phyloP scores from a whole-genome alignment of 1,140 invertebrate genomes.

The Drosophila funebris region DNA sequence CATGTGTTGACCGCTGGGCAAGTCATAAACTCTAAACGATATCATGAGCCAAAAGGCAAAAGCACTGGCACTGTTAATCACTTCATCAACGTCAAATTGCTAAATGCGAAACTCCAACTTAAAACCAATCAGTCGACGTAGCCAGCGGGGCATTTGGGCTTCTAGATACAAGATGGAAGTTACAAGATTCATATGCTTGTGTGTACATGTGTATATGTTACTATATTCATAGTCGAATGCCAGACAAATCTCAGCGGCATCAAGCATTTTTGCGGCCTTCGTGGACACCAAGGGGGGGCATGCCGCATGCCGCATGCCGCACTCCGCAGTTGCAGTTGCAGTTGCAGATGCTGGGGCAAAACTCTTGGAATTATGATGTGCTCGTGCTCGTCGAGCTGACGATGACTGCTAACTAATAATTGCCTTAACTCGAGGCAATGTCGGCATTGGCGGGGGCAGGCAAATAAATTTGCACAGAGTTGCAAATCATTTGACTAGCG shows the following conservation, averaged over 20 bases:
- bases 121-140: slow-evolving; percentile 35
- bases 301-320: slow-evolving; percentile 31
- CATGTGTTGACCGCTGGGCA: slow-evolving; percentile 7
- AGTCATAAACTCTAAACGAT: slow-evolving; percentile 71
- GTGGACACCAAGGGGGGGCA: slow-evolving; percentile 59
- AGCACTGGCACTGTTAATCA: slow-evolving; percentile 66
- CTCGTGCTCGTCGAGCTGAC: slow-evolving; percentile 45
- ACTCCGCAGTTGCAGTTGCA: slow-evolving; percentile 8
- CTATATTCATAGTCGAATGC: slow-evolving; percentile 16
- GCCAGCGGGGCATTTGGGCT: neutral
- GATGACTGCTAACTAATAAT: slow-evolving; percentile 68
- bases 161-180: slow-evolving; percentile 2
- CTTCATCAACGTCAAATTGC: slow-evolving; percentile 71
- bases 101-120: slow-evolving; percentile 40
- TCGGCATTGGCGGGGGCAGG: slow-evolving; percentile 14
- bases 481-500: slow-evolving; percentile 75
- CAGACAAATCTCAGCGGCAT: slow-evolving; percentile 58
- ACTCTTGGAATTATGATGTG: slow-evolving; percentile 56
- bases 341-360: slow-evolving; percentile 7
- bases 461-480: slow-evolving; percentile 77
- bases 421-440: neutral
- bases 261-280: slow-evolving; percentile 57
- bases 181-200: neutral
- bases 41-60: slow-evolving; percentile 41
- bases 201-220: neutral